Evolutionary conservation across 2,888 invertebrate genomes (phyloP).

Genomic region (Drosophila paracracens): DNA sequence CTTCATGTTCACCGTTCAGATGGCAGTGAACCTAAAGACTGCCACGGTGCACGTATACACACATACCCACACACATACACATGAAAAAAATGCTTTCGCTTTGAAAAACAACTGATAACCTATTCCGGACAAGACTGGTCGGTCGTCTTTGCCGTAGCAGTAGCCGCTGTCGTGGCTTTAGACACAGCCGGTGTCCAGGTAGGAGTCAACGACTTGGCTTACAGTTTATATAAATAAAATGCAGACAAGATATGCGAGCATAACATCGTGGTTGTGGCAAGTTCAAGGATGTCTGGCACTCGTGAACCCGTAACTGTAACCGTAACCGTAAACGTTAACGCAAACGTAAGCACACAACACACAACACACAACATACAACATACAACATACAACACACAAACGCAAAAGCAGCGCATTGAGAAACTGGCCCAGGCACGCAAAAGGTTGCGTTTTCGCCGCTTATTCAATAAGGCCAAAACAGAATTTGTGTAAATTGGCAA

Average conservation of each 20-base stretch:
- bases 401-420: constrained; percentile 1
- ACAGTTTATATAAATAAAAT: constrained; percentile 67
- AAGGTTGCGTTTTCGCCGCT: constrained; percentile 40
- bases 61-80: neutral
- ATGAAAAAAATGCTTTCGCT: constrained; percentile 37
- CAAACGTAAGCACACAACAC: constrained; percentile 22
- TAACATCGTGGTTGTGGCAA: constrained; percentile 72
- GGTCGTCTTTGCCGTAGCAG: constrained; percentile 3
- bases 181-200: constrained; percentile 10
- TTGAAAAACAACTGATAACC: constrained; percentile 55
- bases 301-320: constrained; percentile 56
- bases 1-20: constrained; percentile 2
- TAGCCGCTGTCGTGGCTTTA: neutral
- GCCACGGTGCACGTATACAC: constrained; percentile 32
- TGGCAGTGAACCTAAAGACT: constrained; percentile 15
- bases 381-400: neutral
- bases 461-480: constrained; percentile 50
- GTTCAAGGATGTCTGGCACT: constrained; percentile 74
- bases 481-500: constrained; percentile 66
- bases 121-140: constrained; percentile 1
- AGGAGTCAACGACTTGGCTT: constrained; percentile 65
- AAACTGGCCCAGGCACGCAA: constrained; percentile 35
- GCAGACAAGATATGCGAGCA: constrained; percentile 74
- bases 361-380: constrained; percentile 1
- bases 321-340: constrained; percentile 28